Base-by-base conservation (phyloP, 1,140 invertebrate species). In the Drosophila auraria region DNA sequence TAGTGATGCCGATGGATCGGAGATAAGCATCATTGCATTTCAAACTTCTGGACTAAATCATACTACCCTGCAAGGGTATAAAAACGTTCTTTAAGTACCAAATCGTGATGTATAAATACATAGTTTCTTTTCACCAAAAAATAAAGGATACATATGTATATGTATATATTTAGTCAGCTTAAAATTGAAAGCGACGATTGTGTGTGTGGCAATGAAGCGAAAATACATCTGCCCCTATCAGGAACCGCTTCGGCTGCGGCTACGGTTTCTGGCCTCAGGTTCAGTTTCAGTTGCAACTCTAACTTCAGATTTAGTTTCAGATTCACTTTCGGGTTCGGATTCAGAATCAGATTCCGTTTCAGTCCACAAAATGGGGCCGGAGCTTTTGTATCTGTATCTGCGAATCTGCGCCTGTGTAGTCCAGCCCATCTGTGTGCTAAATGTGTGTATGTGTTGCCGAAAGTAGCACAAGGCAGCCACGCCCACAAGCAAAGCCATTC, bases 381-480 rank as follows among this genome's bases (percentile, higher is more conserved):
- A 59, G 80, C 72, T 56, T 42, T 77, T 40, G 50, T 77, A 49
- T 56, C 38, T 54, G 57, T 68, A 27, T 50, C 7, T 76, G 59
- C 74, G 70, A 64, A 33, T 50, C 38, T 69, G 53, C 60, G 38
- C 58, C 30, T 73, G 53, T 73, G 51, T 50, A 1, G 20, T 20
- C 36, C 17, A 36, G 20, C 23, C 62, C 45, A n/a, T 57, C 11
- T 70, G 30, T 69, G 42, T 58, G 17, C 20, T 49, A 33, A 30
- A 12, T 36, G 25, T 20, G 5, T 25, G 53, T 45, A 42, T 71
- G 69, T 33, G 80, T 75, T 80, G 77, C 72, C 42, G 51, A 73
- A 87, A 87, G 77, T 87, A 76, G 83, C 83, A 87, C 83, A 87
- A 80, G 84, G 80, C 84, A 83, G 83, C 80, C 62, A 82, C 83